Evolutionary conservation across 2,113 vertebrate species (phyloP), one percentile per base, ranked within the genome.

Genomic region (Oryzias woworae): DNA sequence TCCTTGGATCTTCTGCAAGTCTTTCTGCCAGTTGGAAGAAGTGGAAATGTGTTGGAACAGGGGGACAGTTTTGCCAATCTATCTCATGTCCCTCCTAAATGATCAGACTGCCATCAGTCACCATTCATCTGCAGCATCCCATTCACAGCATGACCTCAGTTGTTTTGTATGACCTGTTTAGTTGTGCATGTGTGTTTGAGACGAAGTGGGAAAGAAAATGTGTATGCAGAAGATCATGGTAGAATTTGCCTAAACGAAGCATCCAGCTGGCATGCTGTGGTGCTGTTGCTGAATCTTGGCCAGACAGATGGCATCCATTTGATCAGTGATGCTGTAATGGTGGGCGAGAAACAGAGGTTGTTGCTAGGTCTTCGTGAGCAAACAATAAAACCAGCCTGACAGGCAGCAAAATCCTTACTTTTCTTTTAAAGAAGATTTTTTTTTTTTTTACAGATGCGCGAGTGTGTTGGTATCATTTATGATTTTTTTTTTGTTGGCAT

Each of bases 301-400:
- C 81, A 68, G 78, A 81, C 90, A 92, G 87, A 88, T 87, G 89
- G 90, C 60, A 73, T 77, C 69, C 71, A 83, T 88, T 88, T 89
- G 85, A 90, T 85, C 72, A 75, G 73, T 78, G 66, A 61, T 62
- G 67, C 69, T 75, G 72, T 79, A 84, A 85, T 73, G 62, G 59
- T 75, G 61, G 75, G 59, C 71, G 61, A 80, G 67, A 69, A 78
- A 87, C 67, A 84, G 71, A 75, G 59, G 58, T 66, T 78, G 75
- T 75, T 77, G 77, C 55, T 51, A 56, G 75, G 73, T 78, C 51
- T 70, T 84, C 69, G 75, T 56, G 67, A 83, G 67, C 36, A 58
- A 74, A 53, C 42, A 24, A 16, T 63, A 53, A 58, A 66, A 67
- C 53, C 58, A 49, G 59, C 47, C 62, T 81, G 77, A 55, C 62